These are phyloP conservation scores for Diarsia rubi DNA, from an alignment of 2,888 invertebrate genomes.

Conservation along the genomic window DNA sequence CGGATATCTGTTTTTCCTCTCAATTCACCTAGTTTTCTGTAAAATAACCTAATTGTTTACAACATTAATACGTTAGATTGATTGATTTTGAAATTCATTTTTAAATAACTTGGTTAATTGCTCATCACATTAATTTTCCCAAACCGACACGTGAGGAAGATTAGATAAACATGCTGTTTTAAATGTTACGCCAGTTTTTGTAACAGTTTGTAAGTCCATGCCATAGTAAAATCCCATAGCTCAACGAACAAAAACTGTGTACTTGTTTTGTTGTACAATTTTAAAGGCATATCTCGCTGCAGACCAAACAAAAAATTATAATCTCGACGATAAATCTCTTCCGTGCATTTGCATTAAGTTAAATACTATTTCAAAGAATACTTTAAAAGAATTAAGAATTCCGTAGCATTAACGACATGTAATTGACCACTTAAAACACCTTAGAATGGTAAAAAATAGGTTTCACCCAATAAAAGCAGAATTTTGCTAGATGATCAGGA, in stretches of 20 bases:
- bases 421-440: background rate
- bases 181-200: conserved; percentile 28
- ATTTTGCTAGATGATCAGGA: background rate
- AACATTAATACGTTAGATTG: background rate
- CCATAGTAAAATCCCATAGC: conserved; percentile 8
- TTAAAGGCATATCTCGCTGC: background rate
- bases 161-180: background rate
- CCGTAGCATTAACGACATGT: too few relatives aligned
- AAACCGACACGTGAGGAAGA: background rate
- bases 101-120: background rate
- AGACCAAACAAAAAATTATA: conserved; percentile 5
- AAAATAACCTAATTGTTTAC: background rate
- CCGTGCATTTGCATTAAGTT: background rate
- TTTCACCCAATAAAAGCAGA: background rate
- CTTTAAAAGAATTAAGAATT: background rate
- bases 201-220: conserved; percentile 3
- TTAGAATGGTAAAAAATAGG: background rate
- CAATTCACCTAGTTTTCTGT: background rate
- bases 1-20: background rate
- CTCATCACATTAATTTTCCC: conserved; percentile 2
- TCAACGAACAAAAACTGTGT: conserved; percentile 12
- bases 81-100: conserved; percentile 13
- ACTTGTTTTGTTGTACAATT: background rate
- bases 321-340: conserved; percentile 6
- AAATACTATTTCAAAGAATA: background rate